Base-by-base conservation (phyloP, 2,888 invertebrate species). In the Rhagium mordax region DNA sequence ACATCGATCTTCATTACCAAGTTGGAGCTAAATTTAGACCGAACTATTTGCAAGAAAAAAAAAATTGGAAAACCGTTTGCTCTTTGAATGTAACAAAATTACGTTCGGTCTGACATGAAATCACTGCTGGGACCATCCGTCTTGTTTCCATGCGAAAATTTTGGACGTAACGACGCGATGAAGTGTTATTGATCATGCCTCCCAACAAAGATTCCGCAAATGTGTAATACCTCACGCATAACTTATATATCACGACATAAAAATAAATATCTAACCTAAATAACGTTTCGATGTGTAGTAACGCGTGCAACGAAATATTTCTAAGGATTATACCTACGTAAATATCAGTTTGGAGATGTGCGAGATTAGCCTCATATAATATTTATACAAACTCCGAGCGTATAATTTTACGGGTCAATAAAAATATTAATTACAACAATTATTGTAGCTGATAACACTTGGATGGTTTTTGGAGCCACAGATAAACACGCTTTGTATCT, bases 261-360 rank as follows among this genome's bases (percentile, higher is more conserved):
- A 59, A 59, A 59, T 59, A 59, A 59, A 59, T 59, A 33, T 16
- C 59, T 20, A 59, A 33, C 59, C 59, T 33, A 59, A 59, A 59
- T 59, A 61, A 21, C 61, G 47, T 21, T 41, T 61, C 48, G 51
- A 51, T 51, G 18, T 20, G 61, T 61, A 18, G 61, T 61, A 61
- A 61, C 61, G 61, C 47, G 61, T 61, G 61, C 61, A 61, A 61
- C 41, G 48, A 48, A 48, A 47, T 48, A 48, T 48, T 61, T 61
- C 48, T 61, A 3, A 59, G 59, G 59, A 59, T 33, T 59, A 59
- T 29, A n/a, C 59, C 59, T 20, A 59, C 59, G 59, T 59, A 59
- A 59, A 59, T 55, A 55, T 41, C 41, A 41, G 41, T 41, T 41
- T 41, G 2, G 41, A 41, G 41, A 41, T 41, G 41, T 15, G 13